Evolutionary conservation across 2,797 vertebrate species (phyloP).

Genomic region (Sebastes goodei): DNA sequence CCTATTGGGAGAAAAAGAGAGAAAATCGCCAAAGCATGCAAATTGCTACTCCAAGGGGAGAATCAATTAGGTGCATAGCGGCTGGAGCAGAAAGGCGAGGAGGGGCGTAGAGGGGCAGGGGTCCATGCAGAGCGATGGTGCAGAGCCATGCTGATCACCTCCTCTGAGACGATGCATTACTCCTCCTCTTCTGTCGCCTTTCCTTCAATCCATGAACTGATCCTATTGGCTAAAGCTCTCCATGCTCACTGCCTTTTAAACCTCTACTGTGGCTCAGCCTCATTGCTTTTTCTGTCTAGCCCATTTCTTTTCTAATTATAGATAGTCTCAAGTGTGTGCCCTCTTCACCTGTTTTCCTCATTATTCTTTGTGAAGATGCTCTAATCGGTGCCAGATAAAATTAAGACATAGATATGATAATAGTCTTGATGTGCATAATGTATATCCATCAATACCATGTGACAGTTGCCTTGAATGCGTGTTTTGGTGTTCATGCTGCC

Average conservation of each 20-base stretch:
- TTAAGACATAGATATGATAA: neutral
- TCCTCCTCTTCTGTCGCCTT: constrained; percentile 48
- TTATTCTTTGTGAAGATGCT: constrained; percentile 34
- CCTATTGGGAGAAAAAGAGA: constrained; percentile 73
- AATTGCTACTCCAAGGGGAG: constrained; percentile 76
- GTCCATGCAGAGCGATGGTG: constrained; percentile 73
- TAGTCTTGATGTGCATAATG: neutral
- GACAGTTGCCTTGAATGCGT: neutral
- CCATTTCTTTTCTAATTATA: constrained; percentile 60
- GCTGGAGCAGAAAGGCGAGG: constrained; percentile 61
- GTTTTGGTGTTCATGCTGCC: neutral
- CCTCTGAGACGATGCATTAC: constrained; percentile 66
- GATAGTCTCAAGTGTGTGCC: constrained; percentile 45
- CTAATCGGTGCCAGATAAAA: constrained; percentile 35
- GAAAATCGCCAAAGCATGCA: constrained; percentile 81
- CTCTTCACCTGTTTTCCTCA: constrained; percentile 44
- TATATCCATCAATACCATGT: neutral
- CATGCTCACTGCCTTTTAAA: constrained; percentile 38
- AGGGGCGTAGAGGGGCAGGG: constrained; percentile 54
- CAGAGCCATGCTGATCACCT: constrained; percentile 73
- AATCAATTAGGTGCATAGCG: constrained; percentile 81
- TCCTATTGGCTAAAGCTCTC: constrained; percentile 14
- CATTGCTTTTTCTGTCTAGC: constrained; percentile 24
- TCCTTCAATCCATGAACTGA: constrained; percentile 34
- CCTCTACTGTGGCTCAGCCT: constrained; percentile 33